phyloP scores from a whole-genome alignment of 2,113 vertebrate species.

The Tursiops truncatus region DNA sequence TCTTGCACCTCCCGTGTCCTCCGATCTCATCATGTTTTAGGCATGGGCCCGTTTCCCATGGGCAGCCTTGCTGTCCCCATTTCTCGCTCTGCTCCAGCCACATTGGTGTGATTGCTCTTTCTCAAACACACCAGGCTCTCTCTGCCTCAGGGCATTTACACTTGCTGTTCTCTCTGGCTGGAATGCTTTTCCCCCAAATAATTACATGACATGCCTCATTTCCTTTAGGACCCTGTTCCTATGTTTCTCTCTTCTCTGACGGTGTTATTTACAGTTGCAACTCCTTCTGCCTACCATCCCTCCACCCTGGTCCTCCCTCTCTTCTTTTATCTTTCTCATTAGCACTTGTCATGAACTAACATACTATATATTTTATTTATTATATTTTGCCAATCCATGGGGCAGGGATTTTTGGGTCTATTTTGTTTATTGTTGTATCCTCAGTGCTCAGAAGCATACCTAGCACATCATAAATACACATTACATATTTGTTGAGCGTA shows the following conservation, averaged over 20 bases:
- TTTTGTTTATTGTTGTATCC: background rate
- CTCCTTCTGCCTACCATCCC: background rate
- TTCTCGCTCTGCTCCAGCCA: background rate
- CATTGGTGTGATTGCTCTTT: background rate
- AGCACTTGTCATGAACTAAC: background rate
- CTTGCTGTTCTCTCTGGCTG: background rate
- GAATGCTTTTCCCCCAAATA: background rate
- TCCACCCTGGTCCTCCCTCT: background rate
- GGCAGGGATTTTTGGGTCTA: background rate
- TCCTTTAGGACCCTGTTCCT: background rate
- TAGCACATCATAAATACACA: background rate
- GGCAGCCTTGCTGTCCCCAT: background rate
- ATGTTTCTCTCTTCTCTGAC: background rate
- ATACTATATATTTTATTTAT: background rate
- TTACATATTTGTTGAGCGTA: background rate
- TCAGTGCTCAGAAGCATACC: background rate
- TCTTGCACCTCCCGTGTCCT: background rate
- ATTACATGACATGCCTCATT: background rate
- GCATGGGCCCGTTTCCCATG: background rate
- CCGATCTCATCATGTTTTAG: background rate
- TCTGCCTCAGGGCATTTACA: background rate
- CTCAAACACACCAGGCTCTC: background rate
- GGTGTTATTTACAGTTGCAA: background rate
- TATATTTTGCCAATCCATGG: background rate
- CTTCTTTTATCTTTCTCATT: background rate